Percentiles rank a stretch among this genome's conserved stretches.
phyloP scores from a whole-genome alignment of 37 sponge, comb jelly and placozoan genomes.

The Axinella damicornis region DNA sequence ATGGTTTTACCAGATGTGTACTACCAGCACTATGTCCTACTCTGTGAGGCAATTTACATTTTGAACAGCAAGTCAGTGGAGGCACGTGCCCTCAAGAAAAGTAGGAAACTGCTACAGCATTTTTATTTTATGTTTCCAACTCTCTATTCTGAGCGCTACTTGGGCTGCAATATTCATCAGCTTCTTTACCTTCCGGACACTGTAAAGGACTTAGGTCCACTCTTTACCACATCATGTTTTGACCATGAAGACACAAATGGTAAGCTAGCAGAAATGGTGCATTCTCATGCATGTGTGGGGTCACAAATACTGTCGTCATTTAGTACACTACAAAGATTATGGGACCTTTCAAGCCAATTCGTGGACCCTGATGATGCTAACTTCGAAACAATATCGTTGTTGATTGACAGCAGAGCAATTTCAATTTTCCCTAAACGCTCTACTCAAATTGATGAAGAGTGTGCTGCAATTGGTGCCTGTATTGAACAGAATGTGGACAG shows the following conservation, averaged over 20 bases:
- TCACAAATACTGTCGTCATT: not conserved
- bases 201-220: not conserved
- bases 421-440: too few species aligned
- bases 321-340: constrained; percentile 13
- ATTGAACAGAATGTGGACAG: too few species aligned
- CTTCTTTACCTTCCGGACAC: not conserved
- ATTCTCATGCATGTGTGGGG: constrained; percentile 1
- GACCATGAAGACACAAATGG: constrained; percentile 4
- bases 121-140: not conserved
- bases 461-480: too few species aligned
- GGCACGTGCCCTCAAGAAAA: not conserved
- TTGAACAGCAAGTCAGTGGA: not conserved
- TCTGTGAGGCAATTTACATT: not conserved
- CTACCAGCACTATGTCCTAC: not conserved
- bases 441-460: too few species aligned
- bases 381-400: too few species aligned
- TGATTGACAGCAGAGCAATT: too few species aligned
- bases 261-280: not conserved
- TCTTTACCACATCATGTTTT: not conserved
- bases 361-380: too few species aligned
- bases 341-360: not conserved
- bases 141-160: constrained; percentile 2
- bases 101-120: not conserved
- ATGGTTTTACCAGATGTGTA: not conserved
- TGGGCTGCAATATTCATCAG: not conserved